A percentile compares a stretch with the other conserved stretches of the same genome.
phyloP scores from a whole-genome alignment of 2,797 vertebrate genomes.

The Hydrolagus colliei region DNA sequence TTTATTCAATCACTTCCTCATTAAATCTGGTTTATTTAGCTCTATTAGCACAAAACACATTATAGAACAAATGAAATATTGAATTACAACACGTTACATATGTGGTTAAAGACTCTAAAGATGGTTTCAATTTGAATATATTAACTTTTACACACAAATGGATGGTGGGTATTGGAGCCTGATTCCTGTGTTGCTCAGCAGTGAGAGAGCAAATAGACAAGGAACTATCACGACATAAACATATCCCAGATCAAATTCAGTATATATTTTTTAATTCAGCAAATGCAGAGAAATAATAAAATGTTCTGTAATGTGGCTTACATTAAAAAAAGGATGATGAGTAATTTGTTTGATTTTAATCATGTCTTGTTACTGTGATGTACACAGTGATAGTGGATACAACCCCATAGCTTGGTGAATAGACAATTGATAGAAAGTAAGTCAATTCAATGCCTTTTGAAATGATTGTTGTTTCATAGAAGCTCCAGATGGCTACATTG shows the following conservation, averaged over 20 bases:
- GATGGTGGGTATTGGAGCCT: not conserved
- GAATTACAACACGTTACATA: conserved; percentile 3
- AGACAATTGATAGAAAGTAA: not conserved
- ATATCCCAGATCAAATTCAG: too few relatives aligned
- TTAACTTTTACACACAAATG: not conserved
- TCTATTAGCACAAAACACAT: conserved; percentile 7
- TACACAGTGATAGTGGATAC: too few relatives aligned
- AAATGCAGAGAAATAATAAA: too few relatives aligned
- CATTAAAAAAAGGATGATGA: not conserved
- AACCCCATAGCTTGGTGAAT: not conserved
- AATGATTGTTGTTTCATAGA: not conserved
- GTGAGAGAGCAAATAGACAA: too few relatives aligned
- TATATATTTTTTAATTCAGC: too few relatives aligned
- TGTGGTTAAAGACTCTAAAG: not conserved
- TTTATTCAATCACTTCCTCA: conserved; percentile 7
- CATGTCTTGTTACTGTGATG: not conserved
- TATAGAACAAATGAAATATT: not conserved
- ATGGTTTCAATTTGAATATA: not conserved
- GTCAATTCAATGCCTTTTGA: conserved; percentile 9
- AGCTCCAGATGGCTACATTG: conserved; percentile 10
- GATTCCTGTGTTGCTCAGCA: too few relatives aligned
- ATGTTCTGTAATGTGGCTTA: too few relatives aligned
- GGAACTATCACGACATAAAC: too few relatives aligned
- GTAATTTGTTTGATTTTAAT: not conserved
- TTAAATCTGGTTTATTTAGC: conserved; percentile 10